These are phyloP conservation scores for Ceyx melanurus DNA, from an alignment of 2,113 vertebrate species.

Conservation along the genomic window DNA sequence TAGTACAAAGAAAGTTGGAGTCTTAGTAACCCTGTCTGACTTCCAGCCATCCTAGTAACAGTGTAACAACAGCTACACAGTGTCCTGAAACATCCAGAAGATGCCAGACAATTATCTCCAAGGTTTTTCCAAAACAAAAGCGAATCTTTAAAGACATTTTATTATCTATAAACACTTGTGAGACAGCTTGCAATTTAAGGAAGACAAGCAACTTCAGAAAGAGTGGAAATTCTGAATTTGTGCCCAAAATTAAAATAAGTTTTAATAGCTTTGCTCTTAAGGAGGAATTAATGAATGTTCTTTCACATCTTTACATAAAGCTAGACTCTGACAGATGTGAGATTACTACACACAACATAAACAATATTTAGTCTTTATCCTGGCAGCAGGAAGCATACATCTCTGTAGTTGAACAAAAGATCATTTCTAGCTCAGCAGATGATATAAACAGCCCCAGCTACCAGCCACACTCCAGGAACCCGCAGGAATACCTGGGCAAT, in stretches of 20 bases:
- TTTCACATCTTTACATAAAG: constrained; percentile 54
- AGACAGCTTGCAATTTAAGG: constrained; percentile 52
- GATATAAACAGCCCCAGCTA: neutral
- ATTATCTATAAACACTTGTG: constrained; percentile 47
- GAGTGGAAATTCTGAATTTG: constrained; percentile 47
- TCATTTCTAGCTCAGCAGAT: neutral
- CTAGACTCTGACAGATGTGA: constrained; percentile 40
- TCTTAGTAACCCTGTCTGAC: constrained; percentile 37
- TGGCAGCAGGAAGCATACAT: neutral
- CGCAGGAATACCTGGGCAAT: neutral
- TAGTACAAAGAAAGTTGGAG: neutral
- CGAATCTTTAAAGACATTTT: constrained; percentile 51
- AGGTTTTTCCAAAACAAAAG: constrained; percentile 56
- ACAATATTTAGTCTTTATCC: constrained; percentile 46
- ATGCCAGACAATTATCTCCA: constrained; percentile 51
- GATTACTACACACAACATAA: constrained; percentile 42
- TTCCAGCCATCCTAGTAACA: constrained; percentile 47
- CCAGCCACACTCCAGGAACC: neutral
- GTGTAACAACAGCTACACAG: constrained; percentile 1
- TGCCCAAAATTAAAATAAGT: constrained; percentile 56
- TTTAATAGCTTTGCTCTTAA: constrained; percentile 44
- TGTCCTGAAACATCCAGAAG: constrained; percentile 30
- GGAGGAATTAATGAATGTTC: constrained; percentile 41
- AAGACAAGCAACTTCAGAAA: constrained; percentile 52
- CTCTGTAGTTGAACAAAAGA: constrained; percentile 36